phyloP scores from a whole-genome alignment of 2,113 vertebrate genomes.

The Odocoileus virginianus region DNA sequence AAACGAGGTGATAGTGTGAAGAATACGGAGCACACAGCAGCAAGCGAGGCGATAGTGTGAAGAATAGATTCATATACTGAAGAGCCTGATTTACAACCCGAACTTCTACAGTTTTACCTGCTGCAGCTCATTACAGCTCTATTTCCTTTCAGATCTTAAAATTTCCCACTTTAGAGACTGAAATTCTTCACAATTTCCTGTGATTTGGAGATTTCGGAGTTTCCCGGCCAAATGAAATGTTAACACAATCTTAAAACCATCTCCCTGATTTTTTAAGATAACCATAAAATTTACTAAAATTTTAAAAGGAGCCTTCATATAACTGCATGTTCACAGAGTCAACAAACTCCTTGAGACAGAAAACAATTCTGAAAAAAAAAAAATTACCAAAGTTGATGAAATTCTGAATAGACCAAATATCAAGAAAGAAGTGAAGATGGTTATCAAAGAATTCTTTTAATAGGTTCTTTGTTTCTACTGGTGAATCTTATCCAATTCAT shows the following conservation, averaged over 20 bases:
- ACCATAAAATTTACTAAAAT: neutral
- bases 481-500: neutral
- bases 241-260: neutral
- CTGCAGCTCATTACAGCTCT: neutral
- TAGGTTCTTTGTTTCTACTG: neutral
- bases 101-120: neutral
- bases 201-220: neutral
- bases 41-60: too few species aligned
- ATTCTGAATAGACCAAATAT: neutral
- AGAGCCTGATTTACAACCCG: neutral
- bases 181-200: slow-evolving; percentile 9
- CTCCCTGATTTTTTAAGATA: neutral
- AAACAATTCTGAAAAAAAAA: neutral
- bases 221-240: neutral
- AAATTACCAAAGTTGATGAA: neutral
- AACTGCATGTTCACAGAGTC: neutral
- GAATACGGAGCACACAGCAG: neutral
- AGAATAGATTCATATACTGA: neutral
- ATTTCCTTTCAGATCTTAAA: neutral
- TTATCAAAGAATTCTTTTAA: neutral
- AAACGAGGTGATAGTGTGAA: accelerated
- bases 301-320: neutral
- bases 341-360: neutral
- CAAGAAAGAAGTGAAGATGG: neutral
- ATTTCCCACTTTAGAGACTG: neutral